Conservation (phyloP, 2,888 invertebrate species). For the Uropetala carovei region DNA sequence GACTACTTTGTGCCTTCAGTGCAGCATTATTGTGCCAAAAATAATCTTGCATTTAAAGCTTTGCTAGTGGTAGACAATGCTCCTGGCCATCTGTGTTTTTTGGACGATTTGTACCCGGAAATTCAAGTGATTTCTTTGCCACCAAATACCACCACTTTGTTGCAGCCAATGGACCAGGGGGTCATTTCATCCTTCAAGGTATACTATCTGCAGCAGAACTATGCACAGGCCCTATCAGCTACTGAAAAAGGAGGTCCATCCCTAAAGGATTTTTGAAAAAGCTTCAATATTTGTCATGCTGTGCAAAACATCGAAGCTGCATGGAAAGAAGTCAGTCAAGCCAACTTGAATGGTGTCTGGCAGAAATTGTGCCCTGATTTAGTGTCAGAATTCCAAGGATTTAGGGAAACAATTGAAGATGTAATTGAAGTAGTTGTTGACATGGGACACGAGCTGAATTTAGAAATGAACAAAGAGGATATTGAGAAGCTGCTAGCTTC, state of each 20-base stretch:
- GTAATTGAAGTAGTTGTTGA: background rate
- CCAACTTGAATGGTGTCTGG: background rate
- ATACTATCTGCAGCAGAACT: background rate
- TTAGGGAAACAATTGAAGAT: background rate
- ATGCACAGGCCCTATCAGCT: background rate
- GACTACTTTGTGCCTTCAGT: too few species aligned
- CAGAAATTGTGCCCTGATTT: constrained; percentile 1
- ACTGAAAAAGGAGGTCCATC: background rate
- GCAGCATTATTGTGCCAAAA: too few species aligned
- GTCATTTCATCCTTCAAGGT: constrained; percentile 69
- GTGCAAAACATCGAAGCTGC: too few species aligned
- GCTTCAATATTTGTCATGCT: background rate
- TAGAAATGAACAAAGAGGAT: background rate
- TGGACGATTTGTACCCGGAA: too few species aligned
- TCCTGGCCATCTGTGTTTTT: too few species aligned
- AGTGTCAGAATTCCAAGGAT: background rate
- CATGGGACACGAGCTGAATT: background rate
- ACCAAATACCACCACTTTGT: constrained; percentile 70
- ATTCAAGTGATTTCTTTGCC: too few species aligned
- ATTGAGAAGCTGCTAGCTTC: background rate
- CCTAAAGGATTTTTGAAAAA: background rate
- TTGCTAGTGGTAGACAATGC: too few species aligned
- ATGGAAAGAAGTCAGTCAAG: background rate
- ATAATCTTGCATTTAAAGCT: too few species aligned
- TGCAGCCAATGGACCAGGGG: constrained; percentile 69